A percentile compares a stretch with the other conserved stretches of the same genome.
phyloP scores from a whole-genome alignment of 2,888 invertebrate species.

The Aphodius sticticus region DNA sequence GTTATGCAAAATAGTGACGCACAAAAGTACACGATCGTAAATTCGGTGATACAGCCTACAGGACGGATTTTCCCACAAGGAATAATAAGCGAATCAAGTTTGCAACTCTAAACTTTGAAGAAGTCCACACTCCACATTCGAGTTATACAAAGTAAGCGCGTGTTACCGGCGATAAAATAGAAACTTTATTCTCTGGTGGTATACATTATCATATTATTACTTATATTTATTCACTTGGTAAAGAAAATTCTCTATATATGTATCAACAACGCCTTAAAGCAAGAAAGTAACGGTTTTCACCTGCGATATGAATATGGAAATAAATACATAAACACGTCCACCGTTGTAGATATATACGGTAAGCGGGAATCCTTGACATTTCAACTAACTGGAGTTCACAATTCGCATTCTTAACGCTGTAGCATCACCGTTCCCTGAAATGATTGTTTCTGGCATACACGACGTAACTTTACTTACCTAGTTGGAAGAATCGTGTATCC shows the following conservation, averaged over 20 bases:
- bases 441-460: background rate
- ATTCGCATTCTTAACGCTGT: background rate
- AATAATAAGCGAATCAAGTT: background rate
- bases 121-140: background rate
- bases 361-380: background rate
- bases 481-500: background rate
- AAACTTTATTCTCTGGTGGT: background rate
- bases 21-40: too few species aligned
- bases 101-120: background rate
- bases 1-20: too few species aligned
- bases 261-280: background rate
- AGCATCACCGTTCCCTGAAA: background rate
- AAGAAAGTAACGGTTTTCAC: background rate
- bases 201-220: background rate
- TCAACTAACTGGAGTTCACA: background rate
- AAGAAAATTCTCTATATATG: background rate
- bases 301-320: background rate
- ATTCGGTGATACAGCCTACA: background rate
- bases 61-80: background rate
- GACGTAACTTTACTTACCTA: background rate
- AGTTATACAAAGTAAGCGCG: background rate
- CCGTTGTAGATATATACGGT: background rate
- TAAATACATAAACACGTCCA: background rate
- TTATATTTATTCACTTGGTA: background rate
- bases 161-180: background rate